phyloP scores from a whole-genome alignment of 2,113 vertebrate genomes.

The Procapra przewalskii region DNA sequence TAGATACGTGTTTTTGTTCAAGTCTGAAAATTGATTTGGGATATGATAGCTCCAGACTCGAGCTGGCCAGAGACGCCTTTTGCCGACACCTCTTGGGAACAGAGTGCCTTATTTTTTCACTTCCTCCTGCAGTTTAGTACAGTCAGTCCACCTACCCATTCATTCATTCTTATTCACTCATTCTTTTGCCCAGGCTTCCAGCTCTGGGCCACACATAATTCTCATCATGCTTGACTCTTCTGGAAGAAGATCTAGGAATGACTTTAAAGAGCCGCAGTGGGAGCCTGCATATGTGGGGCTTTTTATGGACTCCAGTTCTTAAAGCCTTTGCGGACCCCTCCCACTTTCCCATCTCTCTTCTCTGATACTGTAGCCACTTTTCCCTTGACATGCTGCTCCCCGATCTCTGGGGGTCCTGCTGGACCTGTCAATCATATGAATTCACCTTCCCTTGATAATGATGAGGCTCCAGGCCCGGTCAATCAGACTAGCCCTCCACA shows the following conservation, averaged over 20 bases:
- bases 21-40: conserved; percentile 40
- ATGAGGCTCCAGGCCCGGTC: neutral
- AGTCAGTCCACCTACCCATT: neutral
- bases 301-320: neutral
- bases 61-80: neutral
- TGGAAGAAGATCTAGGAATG: neutral
- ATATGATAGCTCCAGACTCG: neutral
- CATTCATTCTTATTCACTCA: neutral
- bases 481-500: neutral
- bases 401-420: neutral
- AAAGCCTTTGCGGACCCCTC: neutral
- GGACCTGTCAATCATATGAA: neutral
- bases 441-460: neutral
- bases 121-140: neutral
- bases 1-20: conserved; percentile 20
- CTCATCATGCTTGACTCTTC: neutral
- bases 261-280: neutral
- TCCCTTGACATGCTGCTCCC: neutral
- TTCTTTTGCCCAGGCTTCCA: neutral
- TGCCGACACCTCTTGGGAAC: neutral
- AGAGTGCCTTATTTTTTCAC: neutral
- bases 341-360: neutral
- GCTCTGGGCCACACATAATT: neutral
- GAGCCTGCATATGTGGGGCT: too few relatives aligned
- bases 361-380: neutral